A percentile compares a stretch with the other conserved stretches of the same genome.
phyloP scores from a whole-genome alignment of 2,113 vertebrate genomes.

The Piprites chloris region DNA sequence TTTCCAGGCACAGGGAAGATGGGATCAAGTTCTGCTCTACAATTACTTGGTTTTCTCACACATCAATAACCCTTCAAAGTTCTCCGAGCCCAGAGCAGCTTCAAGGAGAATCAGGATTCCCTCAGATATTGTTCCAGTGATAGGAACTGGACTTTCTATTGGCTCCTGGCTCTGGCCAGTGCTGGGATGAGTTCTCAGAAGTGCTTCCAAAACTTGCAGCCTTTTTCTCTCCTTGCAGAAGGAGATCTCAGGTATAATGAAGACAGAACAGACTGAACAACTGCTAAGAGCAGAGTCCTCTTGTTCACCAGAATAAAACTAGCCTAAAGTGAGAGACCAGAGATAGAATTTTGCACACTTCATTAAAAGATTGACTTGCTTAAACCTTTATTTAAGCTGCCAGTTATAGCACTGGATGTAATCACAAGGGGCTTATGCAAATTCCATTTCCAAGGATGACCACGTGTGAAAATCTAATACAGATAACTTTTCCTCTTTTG shows the following conservation, averaged over 20 bases:
- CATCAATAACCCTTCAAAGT: not conserved
- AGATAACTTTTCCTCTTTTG: not conserved
- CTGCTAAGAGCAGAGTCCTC: not conserved
- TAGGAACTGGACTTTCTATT: not conserved
- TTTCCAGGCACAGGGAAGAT: not conserved
- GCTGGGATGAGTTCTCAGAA: not conserved
- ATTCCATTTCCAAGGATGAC: not conserved
- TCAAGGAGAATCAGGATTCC: not conserved
- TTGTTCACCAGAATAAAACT: not conserved
- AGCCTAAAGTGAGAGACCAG: not conserved
- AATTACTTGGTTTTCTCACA: rapidly evolving
- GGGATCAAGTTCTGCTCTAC: not conserved
- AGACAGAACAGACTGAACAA: not conserved
- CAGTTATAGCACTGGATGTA: not conserved
- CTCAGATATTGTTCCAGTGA: rapidly evolving
- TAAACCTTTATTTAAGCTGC: not conserved
- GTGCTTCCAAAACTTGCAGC: not conserved
- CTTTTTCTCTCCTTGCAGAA: not conserved
- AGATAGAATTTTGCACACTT: not conserved
- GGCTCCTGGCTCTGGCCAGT: not conserved
- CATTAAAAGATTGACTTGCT: not conserved
- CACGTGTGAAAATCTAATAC: rapidly evolving
- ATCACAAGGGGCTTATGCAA: not conserved
- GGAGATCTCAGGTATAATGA: not conserved
- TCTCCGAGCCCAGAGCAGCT: not conserved